Percentiles rank a stretch among this genome's conserved stretches.
These are phyloP conservation scores for Heterotilapia buettikoferi DNA, from an alignment of 2,113 vertebrate species.

Conservation along the genomic window DNA sequence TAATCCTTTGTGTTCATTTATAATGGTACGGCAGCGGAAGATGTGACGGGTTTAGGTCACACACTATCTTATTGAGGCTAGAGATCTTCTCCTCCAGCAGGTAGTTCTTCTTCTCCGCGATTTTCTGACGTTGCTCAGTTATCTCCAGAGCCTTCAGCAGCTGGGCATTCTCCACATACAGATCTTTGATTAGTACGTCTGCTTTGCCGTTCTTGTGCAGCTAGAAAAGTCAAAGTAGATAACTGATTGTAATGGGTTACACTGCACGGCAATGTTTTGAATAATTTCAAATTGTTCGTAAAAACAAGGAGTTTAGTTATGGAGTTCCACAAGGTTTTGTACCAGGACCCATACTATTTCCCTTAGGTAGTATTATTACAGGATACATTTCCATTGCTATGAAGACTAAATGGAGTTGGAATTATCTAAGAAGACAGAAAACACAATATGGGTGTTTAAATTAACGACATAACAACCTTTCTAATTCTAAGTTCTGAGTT, in stretches of 20 bases:
- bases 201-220: conserved; percentile 83
- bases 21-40: conserved; percentile 54
- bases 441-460: not conserved
- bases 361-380: not conserved
- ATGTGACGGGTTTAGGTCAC: conserved; percentile 76
- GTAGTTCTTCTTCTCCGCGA: conserved; percentile 87
- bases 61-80: conserved; percentile 87
- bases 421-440: not conserved
- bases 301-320: not conserved
- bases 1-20: not conserved
- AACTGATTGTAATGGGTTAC: not conserved
- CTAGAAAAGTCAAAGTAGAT: conserved; percentile 50
- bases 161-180: conserved; percentile 88
- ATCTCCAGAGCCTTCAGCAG: conserved; percentile 86
- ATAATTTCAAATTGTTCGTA: not conserved
- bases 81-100: conserved; percentile 91
- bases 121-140: conserved; percentile 83
- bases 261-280: rapidly evolving
- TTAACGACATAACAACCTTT: not conserved
- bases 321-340: not conserved
- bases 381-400: not conserved
- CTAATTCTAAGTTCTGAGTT: not conserved
- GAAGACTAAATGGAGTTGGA: not conserved
- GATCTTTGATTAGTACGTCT: conserved; percentile 82
- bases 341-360: not conserved